Evolutionary conservation across 2,113 vertebrate species (phyloP), one percentile per base, ranked within the genome.

Genomic region (Anthoscopus minutus): DNA sequence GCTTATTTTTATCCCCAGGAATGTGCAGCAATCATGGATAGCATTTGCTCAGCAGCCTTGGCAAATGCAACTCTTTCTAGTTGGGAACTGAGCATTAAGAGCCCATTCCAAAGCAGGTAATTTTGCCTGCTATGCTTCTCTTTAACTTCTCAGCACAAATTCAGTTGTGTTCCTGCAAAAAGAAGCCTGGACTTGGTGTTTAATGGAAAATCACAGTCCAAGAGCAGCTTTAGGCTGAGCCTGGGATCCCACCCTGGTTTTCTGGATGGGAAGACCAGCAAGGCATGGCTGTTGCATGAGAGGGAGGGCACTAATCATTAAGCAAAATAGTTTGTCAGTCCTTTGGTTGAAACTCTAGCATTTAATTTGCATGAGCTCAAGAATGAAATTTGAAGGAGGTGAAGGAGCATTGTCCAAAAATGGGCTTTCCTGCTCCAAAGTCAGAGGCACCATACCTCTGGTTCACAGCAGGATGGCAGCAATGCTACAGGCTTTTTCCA

Each of bases 401-500:
- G 7, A 1, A 8, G 23, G 19, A n/a, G 10, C 7, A 11, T 37
- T 54, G 18, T 5, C 58, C 64, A 51, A 25, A 65, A 42, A 30
- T 11, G 25, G 30, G 5, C 33, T 93, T 83, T 54, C 28, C 0
- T 12, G 45, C 61, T 94, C 82, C 27, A 5, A 6, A 74, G 70
- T 70, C 15, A 0, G 47, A 95, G 66, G 44, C 78, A 86, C 78
- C 17, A 35, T 79, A 51, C 86, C 86, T 79, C 86, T 22, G 60
- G 17, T 82, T 95, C 92, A 58, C 87, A 77, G 87, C 89, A 90
- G 92, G 93, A 93, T 51, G 93, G 86, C 84, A 93, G 91, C 71
- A 74, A 74, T 23, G 62, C 86, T 69, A 66, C 69, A 96, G 81
- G 81, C 50, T 92, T 85, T 81, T 28, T 37, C 30, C 81, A 61